A percentile compares a stretch with the other conserved stretches of the same genome.
These are phyloP conservation scores for Sarcophaga subvicina DNA, from an alignment of 2,888 invertebrate genomes.

Conservation along the genomic window DNA sequence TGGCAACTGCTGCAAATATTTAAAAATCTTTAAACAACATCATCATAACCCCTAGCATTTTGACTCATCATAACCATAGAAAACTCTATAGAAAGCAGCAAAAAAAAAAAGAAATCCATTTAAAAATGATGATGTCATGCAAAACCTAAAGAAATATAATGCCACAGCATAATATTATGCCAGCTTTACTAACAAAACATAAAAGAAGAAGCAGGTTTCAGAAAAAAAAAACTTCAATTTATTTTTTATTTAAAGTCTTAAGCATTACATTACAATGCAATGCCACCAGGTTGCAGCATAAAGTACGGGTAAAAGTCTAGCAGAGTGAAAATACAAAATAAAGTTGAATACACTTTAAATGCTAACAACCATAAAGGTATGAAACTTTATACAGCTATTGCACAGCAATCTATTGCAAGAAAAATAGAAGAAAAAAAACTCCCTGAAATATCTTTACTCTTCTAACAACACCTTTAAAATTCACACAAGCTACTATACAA, in stretches of 20 bases:
- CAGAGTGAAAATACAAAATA: background rate
- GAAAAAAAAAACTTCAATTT: slow-evolving; percentile 41
- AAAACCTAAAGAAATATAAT: background rate
- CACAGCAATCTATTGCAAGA: too few relatives aligned
- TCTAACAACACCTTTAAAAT: too few relatives aligned
- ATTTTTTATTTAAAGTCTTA: slow-evolving; percentile 63
- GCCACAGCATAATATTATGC: too few relatives aligned
- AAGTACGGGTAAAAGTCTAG: background rate
- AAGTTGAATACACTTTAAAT: background rate
- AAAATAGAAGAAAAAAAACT: too few relatives aligned
- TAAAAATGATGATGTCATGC: slow-evolving; percentile 33
- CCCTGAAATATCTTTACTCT: too few relatives aligned
- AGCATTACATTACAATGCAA: slow-evolving; percentile 51
- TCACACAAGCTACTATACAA: background rate
- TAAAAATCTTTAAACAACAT: too few relatives aligned
- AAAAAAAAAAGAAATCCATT: slow-evolving; percentile 1
- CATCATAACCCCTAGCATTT: too few relatives aligned
- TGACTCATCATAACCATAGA: too few relatives aligned
- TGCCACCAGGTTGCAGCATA: background rate
- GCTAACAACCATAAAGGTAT: too few relatives aligned
- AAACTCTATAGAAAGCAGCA: background rate
- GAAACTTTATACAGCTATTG: too few relatives aligned
- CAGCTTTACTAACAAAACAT: background rate
- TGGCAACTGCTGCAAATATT: too few relatives aligned
- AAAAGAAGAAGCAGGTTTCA: background rate